Evolutionary conservation across 2,797 vertebrate species (phyloP).

Genomic region (Liparis tanakae): DNA sequence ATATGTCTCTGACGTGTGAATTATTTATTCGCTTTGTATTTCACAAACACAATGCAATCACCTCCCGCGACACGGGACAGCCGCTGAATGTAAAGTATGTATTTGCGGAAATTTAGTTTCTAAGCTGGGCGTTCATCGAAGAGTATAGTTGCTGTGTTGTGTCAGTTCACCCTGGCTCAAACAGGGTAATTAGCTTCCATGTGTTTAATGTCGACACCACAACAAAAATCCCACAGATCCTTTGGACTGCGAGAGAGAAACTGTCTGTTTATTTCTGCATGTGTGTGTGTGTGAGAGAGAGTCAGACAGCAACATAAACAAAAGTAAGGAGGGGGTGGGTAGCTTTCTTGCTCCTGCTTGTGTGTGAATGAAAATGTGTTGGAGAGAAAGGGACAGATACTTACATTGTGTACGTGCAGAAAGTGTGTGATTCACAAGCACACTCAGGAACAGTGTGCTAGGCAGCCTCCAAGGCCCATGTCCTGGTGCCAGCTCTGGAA

Average conservation of each 20-base stretch:
- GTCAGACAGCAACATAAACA: constrained; percentile 28
- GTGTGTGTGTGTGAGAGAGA: constrained; percentile 4
- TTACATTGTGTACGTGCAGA: constrained; percentile 25
- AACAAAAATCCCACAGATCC: constrained; percentile 34
- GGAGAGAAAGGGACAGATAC: constrained; percentile 28
- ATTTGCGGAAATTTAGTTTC: constrained; percentile 30
- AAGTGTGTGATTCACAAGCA: constrained; percentile 22
- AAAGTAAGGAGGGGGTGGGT: constrained; percentile 14
- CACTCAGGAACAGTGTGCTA: constrained; percentile 36
- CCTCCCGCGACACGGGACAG: constrained; percentile 13
- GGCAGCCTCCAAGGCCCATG: constrained; percentile 23
- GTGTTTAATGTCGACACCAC: constrained; percentile 50
- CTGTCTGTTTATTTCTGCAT: constrained; percentile 27
- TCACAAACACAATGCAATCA: constrained; percentile 34
- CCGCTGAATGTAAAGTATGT: constrained; percentile 28
- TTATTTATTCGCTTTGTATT: constrained; percentile 45
- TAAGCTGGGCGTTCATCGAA: constrained; percentile 37
- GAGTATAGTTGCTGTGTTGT: constrained; percentile 18
- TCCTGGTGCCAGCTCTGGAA: constrained; percentile 34
- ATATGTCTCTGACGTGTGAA: constrained; percentile 17
- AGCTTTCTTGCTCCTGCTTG: constrained; percentile 8
- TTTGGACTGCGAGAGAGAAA: constrained; percentile 37
- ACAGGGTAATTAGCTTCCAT: constrained; percentile 44
- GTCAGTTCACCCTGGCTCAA: constrained; percentile 38
- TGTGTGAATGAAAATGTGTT: constrained; percentile 20